Conservation (phyloP, 2,888 invertebrate genomes). For the Unio delphinus region DNA sequence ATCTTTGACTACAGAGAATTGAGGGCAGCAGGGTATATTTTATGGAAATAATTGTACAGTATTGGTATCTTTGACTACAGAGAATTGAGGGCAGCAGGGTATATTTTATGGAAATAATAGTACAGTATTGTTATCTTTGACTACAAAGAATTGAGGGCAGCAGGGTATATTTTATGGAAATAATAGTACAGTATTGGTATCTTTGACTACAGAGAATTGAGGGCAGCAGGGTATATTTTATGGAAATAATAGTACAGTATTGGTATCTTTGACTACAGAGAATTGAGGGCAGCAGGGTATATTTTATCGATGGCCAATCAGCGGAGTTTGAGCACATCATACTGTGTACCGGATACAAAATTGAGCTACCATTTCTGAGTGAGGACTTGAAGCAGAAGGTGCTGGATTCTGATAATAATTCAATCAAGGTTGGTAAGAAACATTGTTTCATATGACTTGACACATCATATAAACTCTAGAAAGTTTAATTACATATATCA, state of each 20-base stretch:
- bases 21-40: constrained; percentile 57
- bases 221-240: constrained; percentile 51
- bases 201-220: constrained; percentile 55
- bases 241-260: too few species aligned
- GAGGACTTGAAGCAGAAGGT: constrained; percentile 43
- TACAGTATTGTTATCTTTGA: constrained; percentile 1
- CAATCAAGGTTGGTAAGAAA: constrained; percentile 50
- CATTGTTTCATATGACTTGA: too few species aligned
- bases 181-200: not conserved
- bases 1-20: constrained; percentile 52
- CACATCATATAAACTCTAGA: too few species aligned
- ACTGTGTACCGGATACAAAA: constrained; percentile 66
- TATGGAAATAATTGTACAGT: constrained; percentile 11
- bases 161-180: too few species aligned
- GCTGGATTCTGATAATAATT: constrained; percentile 48
- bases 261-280: constrained; percentile 43
- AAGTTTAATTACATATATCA: constrained; percentile 7
- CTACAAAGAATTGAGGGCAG: constrained; percentile 60
- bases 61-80: constrained; percentile 37
- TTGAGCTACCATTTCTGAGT: constrained; percentile 61
- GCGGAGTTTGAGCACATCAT: constrained; percentile 61
- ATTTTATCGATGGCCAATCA: constrained; percentile 56
- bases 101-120: not conserved
- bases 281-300: constrained; percentile 56
- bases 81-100: constrained; percentile 56